These are phyloP conservation scores for Ctenoplectra terminalis DNA, from an alignment of 1,140 invertebrate genomes.

Conservation along the genomic window DNA sequence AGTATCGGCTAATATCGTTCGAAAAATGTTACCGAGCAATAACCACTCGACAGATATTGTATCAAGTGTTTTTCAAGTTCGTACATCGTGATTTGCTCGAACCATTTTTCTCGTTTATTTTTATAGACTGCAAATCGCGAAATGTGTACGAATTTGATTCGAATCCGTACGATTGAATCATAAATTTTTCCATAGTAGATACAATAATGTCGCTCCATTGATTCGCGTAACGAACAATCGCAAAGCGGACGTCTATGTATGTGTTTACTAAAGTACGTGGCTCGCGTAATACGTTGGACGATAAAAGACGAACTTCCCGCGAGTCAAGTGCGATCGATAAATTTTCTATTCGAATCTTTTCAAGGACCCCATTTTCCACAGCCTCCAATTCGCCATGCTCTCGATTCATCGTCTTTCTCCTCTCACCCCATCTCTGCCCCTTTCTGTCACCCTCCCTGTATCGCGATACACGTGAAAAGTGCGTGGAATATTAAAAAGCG, in stretches of 20 bases:
- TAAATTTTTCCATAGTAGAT: too few relatives aligned
- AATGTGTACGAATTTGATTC: too few relatives aligned
- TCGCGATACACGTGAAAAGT: slow-evolving; percentile 44
- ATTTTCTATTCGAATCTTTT: slow-evolving; percentile 25
- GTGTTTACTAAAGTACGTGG: background rate
- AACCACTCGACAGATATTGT: background rate
- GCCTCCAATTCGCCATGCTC: background rate
- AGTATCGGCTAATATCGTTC: too few relatives aligned
- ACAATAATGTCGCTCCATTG: too few relatives aligned
- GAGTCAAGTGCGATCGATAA: slow-evolving; percentile 24
- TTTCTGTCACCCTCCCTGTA: background rate
- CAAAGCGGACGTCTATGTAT: too few relatives aligned
- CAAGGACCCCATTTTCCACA: slow-evolving; percentile 1
- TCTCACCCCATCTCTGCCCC: slow-evolving; percentile 41
- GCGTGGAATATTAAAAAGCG: slow-evolving; percentile 45
- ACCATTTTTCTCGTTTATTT: too few relatives aligned
- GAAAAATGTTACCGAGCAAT: background rate
- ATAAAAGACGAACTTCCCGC: slow-evolving; percentile 5
- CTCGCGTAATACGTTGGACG: background rate
- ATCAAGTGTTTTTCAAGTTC: background rate
- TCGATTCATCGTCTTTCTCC: slow-evolving; percentile 39
- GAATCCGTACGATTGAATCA: too few relatives aligned
- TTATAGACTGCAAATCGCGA: too few relatives aligned
- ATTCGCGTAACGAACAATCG: too few relatives aligned
- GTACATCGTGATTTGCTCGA: too few relatives aligned